These are phyloP conservation scores for Australoheros facetus DNA, from an alignment of 2,797 vertebrate species.

Conservation along the genomic window DNA sequence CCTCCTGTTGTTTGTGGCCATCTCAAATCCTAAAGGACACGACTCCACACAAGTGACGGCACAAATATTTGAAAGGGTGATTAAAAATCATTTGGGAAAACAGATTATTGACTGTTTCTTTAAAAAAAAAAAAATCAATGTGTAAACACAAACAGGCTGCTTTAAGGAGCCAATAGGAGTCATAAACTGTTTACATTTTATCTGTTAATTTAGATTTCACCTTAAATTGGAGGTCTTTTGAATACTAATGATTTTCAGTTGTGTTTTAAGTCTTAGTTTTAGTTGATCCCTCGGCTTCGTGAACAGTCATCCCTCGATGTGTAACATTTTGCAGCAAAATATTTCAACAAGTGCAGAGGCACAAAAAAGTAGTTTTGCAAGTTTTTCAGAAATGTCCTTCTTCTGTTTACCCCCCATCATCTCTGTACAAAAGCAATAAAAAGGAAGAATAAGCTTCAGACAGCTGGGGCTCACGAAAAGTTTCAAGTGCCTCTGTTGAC, in stretches of 20 bases:
- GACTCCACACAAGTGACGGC: constrained; percentile 63
- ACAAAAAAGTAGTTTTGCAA: constrained; percentile 33
- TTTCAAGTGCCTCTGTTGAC: constrained; percentile 72
- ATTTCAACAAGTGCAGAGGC: constrained; percentile 13
- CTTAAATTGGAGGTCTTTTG: constrained; percentile 7
- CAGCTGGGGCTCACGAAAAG: constrained; percentile 51
- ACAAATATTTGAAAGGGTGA: constrained; percentile 84
- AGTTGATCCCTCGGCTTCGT: constrained; percentile 12
- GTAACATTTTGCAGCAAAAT: constrained; percentile 46
- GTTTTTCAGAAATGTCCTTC: constrained; percentile 35
- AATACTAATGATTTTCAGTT: background rate
- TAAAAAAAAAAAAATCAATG: constrained; percentile 56
- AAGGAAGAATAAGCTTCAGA: constrained; percentile 61
- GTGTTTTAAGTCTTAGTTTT: background rate
- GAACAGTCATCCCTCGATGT: constrained; percentile 32
- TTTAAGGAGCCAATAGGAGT: constrained; percentile 72
- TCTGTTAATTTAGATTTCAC: constrained; percentile 19
- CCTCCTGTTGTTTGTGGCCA: constrained; percentile 77
- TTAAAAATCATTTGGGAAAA: constrained; percentile 83
- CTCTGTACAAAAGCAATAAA: constrained; percentile 41
- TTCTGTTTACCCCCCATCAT: constrained; percentile 27
- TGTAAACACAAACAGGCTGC: constrained; percentile 73
- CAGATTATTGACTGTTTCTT: constrained; percentile 78
- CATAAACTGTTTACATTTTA: constrained; percentile 44
- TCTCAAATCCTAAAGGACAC: constrained; percentile 79